Conservation (phyloP, 2,113 vertebrate genomes). For the Brienomyrus longianalis region DNA sequence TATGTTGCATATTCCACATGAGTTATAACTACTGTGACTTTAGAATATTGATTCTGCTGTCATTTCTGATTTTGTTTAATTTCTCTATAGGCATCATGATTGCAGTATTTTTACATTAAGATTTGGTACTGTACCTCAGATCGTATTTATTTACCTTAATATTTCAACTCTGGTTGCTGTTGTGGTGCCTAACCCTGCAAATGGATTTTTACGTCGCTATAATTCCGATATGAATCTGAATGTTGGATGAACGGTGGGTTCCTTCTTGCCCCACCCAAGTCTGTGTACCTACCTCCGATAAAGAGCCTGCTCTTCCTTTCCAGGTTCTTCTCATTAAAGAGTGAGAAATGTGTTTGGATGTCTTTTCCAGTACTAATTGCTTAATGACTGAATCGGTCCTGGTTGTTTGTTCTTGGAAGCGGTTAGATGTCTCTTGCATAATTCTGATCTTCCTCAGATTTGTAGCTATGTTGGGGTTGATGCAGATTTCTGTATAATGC, state of each 20-base stretch:
- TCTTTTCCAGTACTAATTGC: neutral
- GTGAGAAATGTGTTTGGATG: neutral
- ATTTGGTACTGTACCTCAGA: slow-evolving; percentile 23
- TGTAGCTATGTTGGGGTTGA: neutral
- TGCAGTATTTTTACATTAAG: slow-evolving; percentile 41
- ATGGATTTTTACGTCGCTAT: neutral
- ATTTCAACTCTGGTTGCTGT: slow-evolving; percentile 15
- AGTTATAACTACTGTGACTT: slow-evolving; percentile 40
- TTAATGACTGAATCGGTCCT: neutral
- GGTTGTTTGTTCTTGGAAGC: neutral
- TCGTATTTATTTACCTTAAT: slow-evolving; percentile 35
- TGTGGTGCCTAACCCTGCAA: slow-evolving; percentile 9
- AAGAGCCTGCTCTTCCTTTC: neutral
- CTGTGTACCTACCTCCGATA: slow-evolving; percentile 14
- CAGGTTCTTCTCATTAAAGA: slow-evolving; percentile 1
- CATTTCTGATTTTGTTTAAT: slow-evolving; percentile 8
- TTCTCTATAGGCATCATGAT: slow-evolving; percentile 28
- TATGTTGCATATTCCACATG: slow-evolving; percentile 22
- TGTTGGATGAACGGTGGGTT: neutral
- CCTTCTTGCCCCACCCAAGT: neutral
- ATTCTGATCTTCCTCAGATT: too few relatives aligned
- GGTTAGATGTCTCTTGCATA: neutral
- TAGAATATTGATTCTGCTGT: slow-evolving; percentile 22
- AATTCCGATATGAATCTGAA: slow-evolving; percentile 20
- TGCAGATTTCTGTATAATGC: neutral